Evolutionary conservation across 2,888 invertebrate genomes (phyloP), one percentile per base, ranked within the genome.

Genomic region (Cheilosia impressa): DNA sequence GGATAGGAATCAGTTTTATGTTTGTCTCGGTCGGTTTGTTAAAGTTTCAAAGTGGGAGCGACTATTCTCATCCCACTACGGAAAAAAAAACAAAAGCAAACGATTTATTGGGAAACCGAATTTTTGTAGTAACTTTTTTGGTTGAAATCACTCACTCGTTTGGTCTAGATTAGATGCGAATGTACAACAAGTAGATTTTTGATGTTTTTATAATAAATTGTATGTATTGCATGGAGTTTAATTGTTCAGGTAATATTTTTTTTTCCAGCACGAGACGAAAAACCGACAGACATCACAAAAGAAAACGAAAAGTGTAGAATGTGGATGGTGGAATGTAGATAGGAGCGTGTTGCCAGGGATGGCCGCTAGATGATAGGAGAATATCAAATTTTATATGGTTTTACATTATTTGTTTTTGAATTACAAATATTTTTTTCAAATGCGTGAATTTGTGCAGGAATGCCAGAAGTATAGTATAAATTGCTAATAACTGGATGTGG

Each of bases 201-300:
- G n/a, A 55, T 15, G 27, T 55, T 41, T 62, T 55, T 68, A 19
- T 9, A 7, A 31, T 2, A n/a, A 57, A 47, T 38, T 60, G n/a
- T 5, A 17, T 24, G 5, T 41, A 9, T 60, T 66, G 31, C 55
- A 17, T 62, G 24, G 60, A 38, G 41, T 58, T 58, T 43, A 38
- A 52, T 58, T 38, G 17, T 47, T 41, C 43, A 58, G 31, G 10
- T 60, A 66, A 66, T 65, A 65, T 55, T 43, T 57, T 50, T 50
- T 13, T 34, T 43, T 50, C 27, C 24, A 63, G 53, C 69, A 65
- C 76, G 58, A 53, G 53, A 75, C 38, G 63, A 58, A 76, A 69
- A 69, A 53, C 68, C 57, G 60, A 73, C 72, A 60, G 47, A 53
- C 41, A 71, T 50, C 60, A 66, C 72, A 79, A 79, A 58, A 79